Base-by-base conservation (phyloP, 2,888 invertebrate genomes). In the Zeuzera pyrina region DNA sequence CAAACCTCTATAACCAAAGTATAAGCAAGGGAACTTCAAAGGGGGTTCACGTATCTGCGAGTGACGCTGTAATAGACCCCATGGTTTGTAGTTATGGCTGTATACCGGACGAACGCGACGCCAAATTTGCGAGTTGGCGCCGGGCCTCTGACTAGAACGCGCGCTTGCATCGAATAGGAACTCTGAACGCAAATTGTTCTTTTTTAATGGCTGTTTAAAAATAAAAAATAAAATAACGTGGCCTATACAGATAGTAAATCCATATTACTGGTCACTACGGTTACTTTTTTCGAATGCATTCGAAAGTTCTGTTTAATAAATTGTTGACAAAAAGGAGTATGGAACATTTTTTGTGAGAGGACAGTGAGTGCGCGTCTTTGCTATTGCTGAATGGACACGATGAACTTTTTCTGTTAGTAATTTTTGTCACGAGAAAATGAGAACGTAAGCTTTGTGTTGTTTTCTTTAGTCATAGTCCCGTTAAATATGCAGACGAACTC, bases 1-100 rank as follows among this genome's bases (percentile, higher is more conserved):
- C n/a, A n/a, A n/a, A n/a, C n/a, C n/a, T n/a, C n/a, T n/a, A n/a
- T n/a, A n/a, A n/a, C n/a, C n/a, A 22, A 22, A 50, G 44, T 42
- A 46, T 50, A 52, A 58, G 5, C 22, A 22, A 3, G 22, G 22
- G 22, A 22, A 22, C n/a, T 4, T n/a, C 11, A 10, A 5, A 22
- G 68, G 67, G 74, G 77, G 74, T 70, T 73, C 55, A 72, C 70
- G 60, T 70, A 78, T 78, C 73, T 79, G 69, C 68, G 66, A 52
- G 52, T 57, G 52, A 50, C 58, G 60, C 53, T 42, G 77, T 73
- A 77, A 78, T 70, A 63, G 71, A 26, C 65, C 66, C 71, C 68
- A 63, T 72, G 57, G 57, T 46, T 57, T 44, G 45, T 69, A 70
- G 63, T 48, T 70, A 72, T 72, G 67, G 49, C 36, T 68, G 57